Conservation (phyloP, 2,797 vertebrate genomes). For the Helarctos malayanus region DNA sequence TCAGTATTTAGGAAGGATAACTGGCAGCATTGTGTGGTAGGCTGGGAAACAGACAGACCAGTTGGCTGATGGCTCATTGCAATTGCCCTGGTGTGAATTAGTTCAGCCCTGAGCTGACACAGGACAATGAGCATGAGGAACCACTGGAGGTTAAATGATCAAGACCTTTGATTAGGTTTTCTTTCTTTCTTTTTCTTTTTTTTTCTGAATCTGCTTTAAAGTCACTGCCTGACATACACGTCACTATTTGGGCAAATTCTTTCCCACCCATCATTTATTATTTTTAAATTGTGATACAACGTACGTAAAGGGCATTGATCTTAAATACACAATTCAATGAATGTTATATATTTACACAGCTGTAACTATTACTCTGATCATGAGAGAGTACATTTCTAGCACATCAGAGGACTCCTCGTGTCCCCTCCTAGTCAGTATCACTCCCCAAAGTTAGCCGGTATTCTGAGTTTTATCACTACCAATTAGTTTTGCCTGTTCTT, state of each 20-base stretch:
- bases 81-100: neutral
- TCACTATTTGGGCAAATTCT: neutral
- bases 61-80: neutral
- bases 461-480: constrained; percentile 5
- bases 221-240: neutral
- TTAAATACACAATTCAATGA: constrained; percentile 29
- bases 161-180: neutral
- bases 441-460: neutral
- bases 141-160: neutral
- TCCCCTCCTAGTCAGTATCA: neutral
- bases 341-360: constrained; percentile 17
- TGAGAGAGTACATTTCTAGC: neutral
- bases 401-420: neutral
- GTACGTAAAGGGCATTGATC: neutral
- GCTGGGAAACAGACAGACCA: neutral
- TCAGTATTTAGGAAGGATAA: neutral
- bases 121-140: neutral
- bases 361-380: neutral
- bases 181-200: neutral
- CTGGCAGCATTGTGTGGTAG: neutral
- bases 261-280: constrained; percentile 27
- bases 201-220: constrained; percentile 26
- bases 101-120: neutral
- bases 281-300: constrained; percentile 13
- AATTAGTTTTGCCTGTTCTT: neutral